A percentile compares a stretch with the other conserved stretches of the same genome.
These are phyloP conservation scores for Enteromius treurensis DNA, from an alignment of 2,797 vertebrate genomes.

Conservation along the genomic window DNA sequence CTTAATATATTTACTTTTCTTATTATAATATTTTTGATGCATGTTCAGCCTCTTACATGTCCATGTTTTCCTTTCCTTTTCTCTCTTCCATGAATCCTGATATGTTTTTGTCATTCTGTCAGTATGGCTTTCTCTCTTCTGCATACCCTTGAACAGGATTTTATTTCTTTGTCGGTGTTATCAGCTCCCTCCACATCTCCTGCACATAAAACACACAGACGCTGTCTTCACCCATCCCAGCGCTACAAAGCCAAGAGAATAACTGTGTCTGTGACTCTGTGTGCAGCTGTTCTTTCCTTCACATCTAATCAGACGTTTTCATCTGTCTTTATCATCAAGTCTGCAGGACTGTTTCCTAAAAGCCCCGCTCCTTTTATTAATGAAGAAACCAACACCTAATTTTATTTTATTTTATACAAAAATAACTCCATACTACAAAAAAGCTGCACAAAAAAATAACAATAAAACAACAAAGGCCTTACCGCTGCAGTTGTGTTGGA, in stretches of 20 bases:
- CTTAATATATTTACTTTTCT: not conserved
- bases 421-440: not conserved
- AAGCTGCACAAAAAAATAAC: not conserved
- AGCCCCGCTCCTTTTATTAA: not conserved
- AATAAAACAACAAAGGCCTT: not conserved
- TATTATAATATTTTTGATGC: not conserved
- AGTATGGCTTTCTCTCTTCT: not conserved
- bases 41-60: not conserved
- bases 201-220: slow-evolving; percentile 5
- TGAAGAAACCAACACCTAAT: not conserved
- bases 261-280: slow-evolving; percentile 16
- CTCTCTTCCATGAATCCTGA: not conserved
- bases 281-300: slow-evolving; percentile 9
- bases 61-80: not conserved
- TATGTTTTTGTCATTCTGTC: slow-evolving; percentile 1
- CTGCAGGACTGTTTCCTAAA: not conserved
- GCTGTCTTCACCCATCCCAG: not conserved
- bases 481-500: not conserved
- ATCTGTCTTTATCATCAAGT: slow-evolving; percentile 8
- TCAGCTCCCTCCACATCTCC: not conserved
- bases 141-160: not conserved
- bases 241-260: slow-evolving; percentile 28
- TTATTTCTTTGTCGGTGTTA: slow-evolving; percentile 3
- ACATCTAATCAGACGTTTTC: not conserved
- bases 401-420: not conserved